A percentile compares a stretch with the other conserved stretches of the same genome.
These are phyloP conservation scores for Scalopus aquaticus DNA, from an alignment of 2,113 vertebrate genomes.

Conservation along the genomic window DNA sequence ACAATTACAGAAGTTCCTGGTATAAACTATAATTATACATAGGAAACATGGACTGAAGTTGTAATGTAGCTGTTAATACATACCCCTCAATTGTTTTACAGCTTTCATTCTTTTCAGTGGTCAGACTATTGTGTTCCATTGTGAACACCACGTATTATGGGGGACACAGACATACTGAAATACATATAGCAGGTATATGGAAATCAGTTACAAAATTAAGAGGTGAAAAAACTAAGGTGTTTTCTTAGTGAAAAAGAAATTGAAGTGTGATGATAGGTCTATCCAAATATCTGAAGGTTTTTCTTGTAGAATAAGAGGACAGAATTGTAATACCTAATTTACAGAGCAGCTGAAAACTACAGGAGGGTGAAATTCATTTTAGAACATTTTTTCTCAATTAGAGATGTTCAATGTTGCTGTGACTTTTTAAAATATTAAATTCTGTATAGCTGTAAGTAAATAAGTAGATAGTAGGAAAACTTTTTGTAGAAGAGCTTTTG, in stretches of 20 bases:
- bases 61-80: background rate
- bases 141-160: background rate
- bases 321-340: background rate
- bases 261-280: background rate
- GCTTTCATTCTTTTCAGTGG: background rate
- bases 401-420: background rate
- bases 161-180: background rate
- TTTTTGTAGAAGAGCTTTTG: background rate
- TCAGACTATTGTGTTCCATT: background rate
- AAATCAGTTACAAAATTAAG: background rate
- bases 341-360: background rate
- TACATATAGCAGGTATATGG: background rate
- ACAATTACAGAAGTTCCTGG: background rate
- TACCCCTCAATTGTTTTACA: background rate
- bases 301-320: background rate
- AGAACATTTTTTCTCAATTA: background rate
- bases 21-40: background rate
- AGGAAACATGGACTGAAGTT: background rate
- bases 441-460: no score
- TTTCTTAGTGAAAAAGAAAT: background rate
- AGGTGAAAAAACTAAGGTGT: background rate
- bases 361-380: constrained; percentile 4
- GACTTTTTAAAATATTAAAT: no score
- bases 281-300: background rate
- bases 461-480: background rate